Evolutionary conservation across 2,113 vertebrate species (phyloP).

Genomic region (Elanoides forficatus): DNA sequence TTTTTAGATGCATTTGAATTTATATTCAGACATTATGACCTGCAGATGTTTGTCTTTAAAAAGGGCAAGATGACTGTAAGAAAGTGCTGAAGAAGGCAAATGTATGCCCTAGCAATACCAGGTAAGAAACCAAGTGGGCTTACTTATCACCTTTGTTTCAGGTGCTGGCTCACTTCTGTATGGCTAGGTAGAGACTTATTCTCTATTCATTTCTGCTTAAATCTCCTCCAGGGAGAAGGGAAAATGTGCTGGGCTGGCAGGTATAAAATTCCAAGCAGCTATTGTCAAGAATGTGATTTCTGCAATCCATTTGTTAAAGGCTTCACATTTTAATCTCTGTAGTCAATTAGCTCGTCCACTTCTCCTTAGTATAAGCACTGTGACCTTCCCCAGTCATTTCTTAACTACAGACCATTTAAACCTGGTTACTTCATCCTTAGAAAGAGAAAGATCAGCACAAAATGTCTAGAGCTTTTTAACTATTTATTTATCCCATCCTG

Average conservation of each 20-base stretch:
- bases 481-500: neutral
- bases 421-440: neutral
- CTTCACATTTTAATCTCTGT: neutral
- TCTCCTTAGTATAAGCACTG: neutral
- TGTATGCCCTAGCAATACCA: fast-evolving
- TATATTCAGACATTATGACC: neutral
- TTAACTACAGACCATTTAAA: neutral
- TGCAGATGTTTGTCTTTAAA: neutral
- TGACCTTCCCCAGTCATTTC: neutral
- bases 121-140: neutral
- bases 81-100: neutral
- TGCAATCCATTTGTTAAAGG: neutral
- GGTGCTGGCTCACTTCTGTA: neutral
- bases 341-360: neutral
- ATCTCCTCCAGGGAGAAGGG: neutral
- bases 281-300: neutral
- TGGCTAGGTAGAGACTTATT: neutral
- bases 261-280: neutral
- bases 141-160: neutral
- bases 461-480: neutral
- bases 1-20: neutral
- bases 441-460: neutral
- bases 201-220: neutral
- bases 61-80: neutral
- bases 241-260: neutral